phyloP scores from a whole-genome alignment of 2,888 invertebrate genomes.

The Hemistola chrysoprasaria region DNA sequence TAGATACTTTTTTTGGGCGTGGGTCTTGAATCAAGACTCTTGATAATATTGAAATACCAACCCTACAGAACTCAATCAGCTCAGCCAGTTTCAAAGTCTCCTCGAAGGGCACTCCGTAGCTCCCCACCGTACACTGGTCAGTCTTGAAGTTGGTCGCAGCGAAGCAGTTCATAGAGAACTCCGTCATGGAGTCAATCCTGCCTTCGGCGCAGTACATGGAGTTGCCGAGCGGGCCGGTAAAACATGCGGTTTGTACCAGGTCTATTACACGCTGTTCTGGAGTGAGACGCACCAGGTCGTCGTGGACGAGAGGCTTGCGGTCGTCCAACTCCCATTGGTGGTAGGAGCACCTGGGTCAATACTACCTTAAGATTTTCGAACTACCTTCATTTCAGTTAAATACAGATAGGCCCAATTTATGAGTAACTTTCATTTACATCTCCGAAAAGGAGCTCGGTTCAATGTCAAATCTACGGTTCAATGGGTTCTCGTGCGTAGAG shows the following conservation, averaged over 20 bases:
- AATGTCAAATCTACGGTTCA: too few relatives aligned
- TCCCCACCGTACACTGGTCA: conserved; percentile 51
- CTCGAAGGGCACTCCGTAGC: conserved; percentile 59
- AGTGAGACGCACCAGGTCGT: conserved; percentile 45
- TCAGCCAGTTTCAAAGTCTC: conserved; percentile 60
- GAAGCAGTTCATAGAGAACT: conserved; percentile 38
- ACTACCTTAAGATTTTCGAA: too few relatives aligned
- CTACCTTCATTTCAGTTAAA: too few relatives aligned
- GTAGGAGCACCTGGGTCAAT: conserved; percentile 48
- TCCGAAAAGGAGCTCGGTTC: too few relatives aligned
- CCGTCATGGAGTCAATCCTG: conserved; percentile 46
- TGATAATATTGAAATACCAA: conserved; percentile 20
- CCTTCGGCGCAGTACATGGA: conserved; percentile 56
- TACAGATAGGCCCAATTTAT: too few relatives aligned
- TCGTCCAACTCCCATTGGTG: conserved; percentile 57
- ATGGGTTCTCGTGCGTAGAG: too few relatives aligned
- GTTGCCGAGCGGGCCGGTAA: conserved; percentile 56
- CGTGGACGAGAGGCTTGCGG: conserved; percentile 43
- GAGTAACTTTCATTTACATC: too few relatives aligned
- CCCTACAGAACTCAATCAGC: conserved; percentile 39
- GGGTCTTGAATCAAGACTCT: too few relatives aligned
- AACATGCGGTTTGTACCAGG: conserved; percentile 58
- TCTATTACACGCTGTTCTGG: conserved; percentile 57
- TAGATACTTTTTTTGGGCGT: too few relatives aligned
- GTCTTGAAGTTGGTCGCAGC: conserved; percentile 42